A percentile compares a stretch with the other conserved stretches of the same genome.
Conservation (phyloP, 2,888 invertebrate species). For the Aelia acuminata region DNA sequence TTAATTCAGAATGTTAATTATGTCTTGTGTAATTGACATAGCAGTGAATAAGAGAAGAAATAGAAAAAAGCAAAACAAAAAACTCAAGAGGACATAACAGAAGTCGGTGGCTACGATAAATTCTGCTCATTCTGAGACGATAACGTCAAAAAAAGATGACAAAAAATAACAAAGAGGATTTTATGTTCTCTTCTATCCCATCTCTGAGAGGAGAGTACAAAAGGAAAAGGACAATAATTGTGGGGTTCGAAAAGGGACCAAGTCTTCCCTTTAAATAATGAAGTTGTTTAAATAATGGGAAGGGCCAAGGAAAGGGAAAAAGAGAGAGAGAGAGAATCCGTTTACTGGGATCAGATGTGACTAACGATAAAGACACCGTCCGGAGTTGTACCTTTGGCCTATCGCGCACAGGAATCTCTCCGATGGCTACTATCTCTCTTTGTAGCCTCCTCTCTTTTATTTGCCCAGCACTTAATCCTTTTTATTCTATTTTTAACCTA, state of each 20-base stretch:
- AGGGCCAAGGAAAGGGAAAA: neutral
- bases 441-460: slow-evolving; percentile 15
- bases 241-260: neutral
- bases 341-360: slow-evolving; percentile 22
- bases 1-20: neutral
- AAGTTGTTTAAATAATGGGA: slow-evolving; percentile 47
- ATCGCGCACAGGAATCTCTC: neutral
- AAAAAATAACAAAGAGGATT: slow-evolving; percentile 39
- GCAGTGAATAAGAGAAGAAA: slow-evolving; percentile 16
- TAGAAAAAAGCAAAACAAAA: slow-evolving; percentile 11
- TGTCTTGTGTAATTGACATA: slow-evolving; percentile 7
- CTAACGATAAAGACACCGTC: slow-evolving; percentile 13
- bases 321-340: neutral
- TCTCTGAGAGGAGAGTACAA: neutral
- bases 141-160: slow-evolving; percentile 44
- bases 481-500: neutral
- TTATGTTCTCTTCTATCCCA: slow-evolving; percentile 11
- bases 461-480: neutral
- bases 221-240: slow-evolving; percentile 47
- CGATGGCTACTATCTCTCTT: slow-evolving; percentile 36
- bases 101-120: slow-evolving; percentile 18
- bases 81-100: neutral
- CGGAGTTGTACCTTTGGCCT: neutral
- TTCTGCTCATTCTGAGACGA: neutral
- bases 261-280: slow-evolving; percentile 43